A percentile compares a stretch with the other conserved stretches of the same genome.
phyloP scores from a whole-genome alignment of 2,797 vertebrate genomes.

The Myiotriccus ornatus region DNA sequence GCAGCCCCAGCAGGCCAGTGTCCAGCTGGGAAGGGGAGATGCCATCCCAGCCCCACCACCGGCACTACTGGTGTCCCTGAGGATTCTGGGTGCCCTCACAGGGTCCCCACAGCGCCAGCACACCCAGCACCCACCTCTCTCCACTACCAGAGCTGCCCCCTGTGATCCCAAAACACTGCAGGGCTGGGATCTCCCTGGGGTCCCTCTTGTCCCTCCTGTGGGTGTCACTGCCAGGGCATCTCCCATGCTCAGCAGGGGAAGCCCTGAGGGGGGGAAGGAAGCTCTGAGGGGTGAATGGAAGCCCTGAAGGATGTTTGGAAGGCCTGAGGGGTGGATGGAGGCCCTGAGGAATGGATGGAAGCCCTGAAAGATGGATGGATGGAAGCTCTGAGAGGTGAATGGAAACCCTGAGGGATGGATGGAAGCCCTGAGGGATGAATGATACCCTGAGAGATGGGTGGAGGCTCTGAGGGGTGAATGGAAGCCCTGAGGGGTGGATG shows the following conservation, averaged over 20 bases:
- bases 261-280: neutral
- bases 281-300: neutral
- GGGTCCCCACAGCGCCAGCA: neutral
- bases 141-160: fast-evolving
- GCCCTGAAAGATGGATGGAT: too few species aligned
- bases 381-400: too few species aligned
- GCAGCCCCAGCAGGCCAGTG: neutral
- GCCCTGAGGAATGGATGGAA: neutral
- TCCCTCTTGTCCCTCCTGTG: neutral
- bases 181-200: fast-evolving
- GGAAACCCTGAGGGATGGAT: too few species aligned
- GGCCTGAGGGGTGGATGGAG: too few species aligned
- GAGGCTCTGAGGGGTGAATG: too few species aligned
- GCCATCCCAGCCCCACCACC: neutral
- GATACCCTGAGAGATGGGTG: neutral
- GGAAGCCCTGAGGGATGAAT: neutral
- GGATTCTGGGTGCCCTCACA: neutral
- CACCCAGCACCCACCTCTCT: neutral
- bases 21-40: neutral
- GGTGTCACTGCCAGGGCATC: fast-evolving
- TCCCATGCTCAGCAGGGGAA: neutral
- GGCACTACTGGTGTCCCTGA: neutral
- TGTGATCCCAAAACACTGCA: fast-evolving
- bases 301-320: neutral
- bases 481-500: neutral